Base-by-base conservation (phyloP, 1,140 invertebrate genomes). In the Penaeus vannamei region DNA sequence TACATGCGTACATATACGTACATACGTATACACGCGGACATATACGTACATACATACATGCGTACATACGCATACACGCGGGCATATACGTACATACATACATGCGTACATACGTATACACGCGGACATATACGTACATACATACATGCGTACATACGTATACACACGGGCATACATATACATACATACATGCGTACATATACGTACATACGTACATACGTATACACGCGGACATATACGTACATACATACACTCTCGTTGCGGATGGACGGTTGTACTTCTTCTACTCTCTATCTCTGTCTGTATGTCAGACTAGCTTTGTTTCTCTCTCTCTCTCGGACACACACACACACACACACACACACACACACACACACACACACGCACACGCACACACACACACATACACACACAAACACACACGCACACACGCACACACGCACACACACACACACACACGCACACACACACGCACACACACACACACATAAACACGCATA, bases 101-200 rank as follows among this genome's bases (percentile, higher is more conserved):
- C n/a, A 64, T 64, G n/a, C n/a, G n/a, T n/a, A 64, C 62, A 64
- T n/a, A 64, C 17, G n/a, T n/a, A n/a, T n/a, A n/a, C n/a, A n/a
- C n/a, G n/a, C n/a, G n/a, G n/a, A n/a, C n/a, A n/a, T n/a, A 64
- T n/a, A 64, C n/a, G n/a, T n/a, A 64, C n/a, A 64, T 64, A 64
- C n/a, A 64, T 64, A 64, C n/a, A 64, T 64, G n/a, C n/a, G n/a
- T 64, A 64, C n/a, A 64, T 64, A 64, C n/a, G n/a, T 64, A 64
- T 64, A 64, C n/a, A 64, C n/a, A 64, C n/a, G n/a, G 17, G n/a
- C n/a, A 64, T 64, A 64, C n/a, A 64, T 64, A 64, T 64, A 64
- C n/a, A 64, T 64, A 64, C n/a, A 64, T 64, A 64, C n/a, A 64
- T 64, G n/a, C 62, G 62, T 64, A 64, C 62, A 64, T 64, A 64